Conservation (phyloP, 2,113 vertebrate genomes). For the Corvus cornix region DNA sequence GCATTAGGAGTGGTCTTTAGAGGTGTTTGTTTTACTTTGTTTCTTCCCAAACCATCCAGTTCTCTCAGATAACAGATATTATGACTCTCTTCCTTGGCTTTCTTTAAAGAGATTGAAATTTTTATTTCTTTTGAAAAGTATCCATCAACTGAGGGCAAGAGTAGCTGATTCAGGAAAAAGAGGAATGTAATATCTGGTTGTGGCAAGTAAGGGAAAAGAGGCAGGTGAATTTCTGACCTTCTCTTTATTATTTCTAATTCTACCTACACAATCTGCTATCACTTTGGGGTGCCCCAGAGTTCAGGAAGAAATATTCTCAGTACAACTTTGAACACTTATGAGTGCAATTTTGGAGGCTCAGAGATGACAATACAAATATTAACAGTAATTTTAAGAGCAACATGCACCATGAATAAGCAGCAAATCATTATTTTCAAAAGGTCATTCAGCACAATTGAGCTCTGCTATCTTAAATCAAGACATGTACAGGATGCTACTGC, state of each 20-base stretch:
- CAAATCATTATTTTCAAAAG: constrained; percentile 54
- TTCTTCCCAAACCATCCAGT: neutral
- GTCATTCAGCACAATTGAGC: constrained; percentile 18
- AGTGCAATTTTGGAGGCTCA: neutral
- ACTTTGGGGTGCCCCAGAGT: neutral
- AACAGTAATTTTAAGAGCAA: neutral
- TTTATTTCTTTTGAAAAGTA: neutral
- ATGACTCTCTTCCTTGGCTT: neutral
- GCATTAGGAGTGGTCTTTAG: neutral
- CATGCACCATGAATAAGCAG: neutral
- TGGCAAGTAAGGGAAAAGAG: neutral
- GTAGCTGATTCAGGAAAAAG: neutral
- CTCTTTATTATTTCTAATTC: neutral
- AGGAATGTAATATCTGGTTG: neutral
- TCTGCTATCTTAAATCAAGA: constrained; percentile 32
- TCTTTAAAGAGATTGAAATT: neutral
- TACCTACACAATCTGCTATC: neutral
- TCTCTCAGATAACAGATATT: neutral
- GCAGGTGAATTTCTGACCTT: neutral
- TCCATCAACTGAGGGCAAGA: neutral
- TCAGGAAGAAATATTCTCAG: neutral
- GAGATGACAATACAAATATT: neutral
- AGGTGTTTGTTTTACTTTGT: neutral
- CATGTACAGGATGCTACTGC: neutral
- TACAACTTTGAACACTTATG: neutral